phyloP scores from a whole-genome alignment of 2,113 vertebrate species.

The Merops nubicus region DNA sequence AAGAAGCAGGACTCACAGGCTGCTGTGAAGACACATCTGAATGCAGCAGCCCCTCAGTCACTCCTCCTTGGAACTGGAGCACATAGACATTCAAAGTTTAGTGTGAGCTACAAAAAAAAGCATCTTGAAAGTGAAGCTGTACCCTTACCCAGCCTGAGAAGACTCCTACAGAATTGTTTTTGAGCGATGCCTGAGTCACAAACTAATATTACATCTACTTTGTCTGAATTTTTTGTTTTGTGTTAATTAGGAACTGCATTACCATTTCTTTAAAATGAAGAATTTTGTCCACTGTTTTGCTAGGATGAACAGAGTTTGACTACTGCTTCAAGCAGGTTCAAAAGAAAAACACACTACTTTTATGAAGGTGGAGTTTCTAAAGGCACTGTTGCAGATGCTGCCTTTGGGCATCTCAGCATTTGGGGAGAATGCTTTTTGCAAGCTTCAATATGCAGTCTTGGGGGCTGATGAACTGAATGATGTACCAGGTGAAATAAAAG shows the following conservation, averaged over 20 bases:
- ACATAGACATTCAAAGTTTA: neutral
- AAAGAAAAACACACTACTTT: neutral
- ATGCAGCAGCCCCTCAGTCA: neutral
- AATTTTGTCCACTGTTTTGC: neutral
- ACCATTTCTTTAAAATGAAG: neutral
- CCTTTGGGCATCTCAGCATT: neutral
- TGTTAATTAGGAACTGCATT: neutral
- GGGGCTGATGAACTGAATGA: neutral
- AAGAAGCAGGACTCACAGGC: neutral
- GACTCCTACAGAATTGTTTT: neutral
- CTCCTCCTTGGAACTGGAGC: neutral
- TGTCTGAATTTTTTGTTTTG: neutral
- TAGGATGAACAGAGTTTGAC: neutral
- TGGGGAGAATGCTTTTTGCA: neutral
- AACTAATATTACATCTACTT: neutral
- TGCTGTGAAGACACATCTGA: neutral
- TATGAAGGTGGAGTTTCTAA: neutral
- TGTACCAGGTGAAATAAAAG: neutral
- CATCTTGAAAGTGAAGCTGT: neutral
- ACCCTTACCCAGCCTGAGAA: neutral
- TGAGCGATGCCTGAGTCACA: neutral
- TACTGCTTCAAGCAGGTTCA: neutral
- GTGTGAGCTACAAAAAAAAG: neutral
- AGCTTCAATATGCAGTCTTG: neutral
- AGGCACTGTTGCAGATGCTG: neutral